Base-by-base conservation (phyloP, 2,113 vertebrate genomes). In the Alligator sinensis region DNA sequence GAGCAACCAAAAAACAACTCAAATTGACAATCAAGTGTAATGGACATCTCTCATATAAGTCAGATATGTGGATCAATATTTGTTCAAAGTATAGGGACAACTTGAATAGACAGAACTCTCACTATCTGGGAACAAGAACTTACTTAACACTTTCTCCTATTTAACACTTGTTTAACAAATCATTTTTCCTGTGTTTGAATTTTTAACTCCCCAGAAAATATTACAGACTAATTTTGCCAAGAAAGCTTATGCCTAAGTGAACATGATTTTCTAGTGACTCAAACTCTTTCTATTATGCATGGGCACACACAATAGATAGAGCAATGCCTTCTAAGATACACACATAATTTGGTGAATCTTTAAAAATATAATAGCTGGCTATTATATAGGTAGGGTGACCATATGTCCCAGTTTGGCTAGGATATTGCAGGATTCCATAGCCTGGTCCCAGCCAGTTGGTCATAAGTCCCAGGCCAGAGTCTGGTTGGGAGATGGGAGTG, bases 1-100 rank as follows among this genome's bases (percentile, higher is more conserved):
- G 88, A 86, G 94, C 83, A 28, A 85, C 87, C 91, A 27, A 54
- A 68, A 70, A 58, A 47, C 72, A 79, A 90, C 89, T 72, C 93
- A 80, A 59, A 93, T 7, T 17, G 58, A 38, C 58, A 38, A 28
- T 28, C 11, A 11, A 82, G 64, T 30, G 11, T 17, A 60, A 34
- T 15, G 18, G 64, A 59, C 11, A n/a, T 25, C 68, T 47, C 16
- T 59, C 34, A 5, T 9, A 58, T 34, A 58, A 54, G 19, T 17
- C 70, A 62, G 6, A 28, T 15, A 54, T 19, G 11, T 11, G 9
- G 14, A 3, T 47, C 68, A 24, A 34, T 54, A 11, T 84, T 8
- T 75, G 34, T 34, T n/a, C 58, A 62, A 61, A 34, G 59, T 16
- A 5, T 38, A 79, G 22, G n/a, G 11, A 61, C 30, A 38, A 77